Evolutionary conservation across 2,888 invertebrate genomes (phyloP), one percentile per base, ranked within the genome.

Genomic region (Prosapia bicincta): DNA sequence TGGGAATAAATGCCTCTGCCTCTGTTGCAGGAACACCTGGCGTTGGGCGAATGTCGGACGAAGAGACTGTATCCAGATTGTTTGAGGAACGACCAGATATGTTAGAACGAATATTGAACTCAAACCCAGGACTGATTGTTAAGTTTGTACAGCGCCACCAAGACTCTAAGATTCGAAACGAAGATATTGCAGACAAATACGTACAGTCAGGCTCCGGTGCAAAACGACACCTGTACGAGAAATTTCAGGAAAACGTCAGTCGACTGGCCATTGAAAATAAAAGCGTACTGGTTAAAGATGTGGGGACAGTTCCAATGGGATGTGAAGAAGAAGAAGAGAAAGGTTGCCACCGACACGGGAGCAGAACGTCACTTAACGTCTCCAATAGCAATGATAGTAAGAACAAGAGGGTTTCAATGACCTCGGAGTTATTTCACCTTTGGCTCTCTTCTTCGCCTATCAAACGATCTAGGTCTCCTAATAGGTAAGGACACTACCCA

Each of bases 381-480:
- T 76, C 81, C 81, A 15, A 82, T 82, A 32, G 79, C 86, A 77
- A 84, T 85, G 76, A 88, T 87, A 81, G 88, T 89, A 9, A 25
- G 28, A 75, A 82, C 84, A 84, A 84, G 79, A 78, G 93, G 78
- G 91, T 92, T 68, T 93, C 93, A 68, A 91, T 94, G 80, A 93
- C 93, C 67, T 93, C 94, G 79, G 95, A 95, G 84, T 87, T 95
- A 79, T 95, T 95, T 85, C 94, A 94, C 83, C 88, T 92, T 79
- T 95, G 95, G 95, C 86, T 95, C 83, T 90, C 93, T 38, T 90
- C 93, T 30, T 92, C 93, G 71, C 93, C 94, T 6, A 87, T 91
- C 83, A 90, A 92, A 88, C 90, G 91, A 65, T 80, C 82, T 69
- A 81, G 80, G 68, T 83, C 82, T 15, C 82, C 82, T 0, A 81